Evolutionary conservation across 2,113 vertebrate genomes (phyloP).

Genomic region (Anolis sagrei): DNA sequence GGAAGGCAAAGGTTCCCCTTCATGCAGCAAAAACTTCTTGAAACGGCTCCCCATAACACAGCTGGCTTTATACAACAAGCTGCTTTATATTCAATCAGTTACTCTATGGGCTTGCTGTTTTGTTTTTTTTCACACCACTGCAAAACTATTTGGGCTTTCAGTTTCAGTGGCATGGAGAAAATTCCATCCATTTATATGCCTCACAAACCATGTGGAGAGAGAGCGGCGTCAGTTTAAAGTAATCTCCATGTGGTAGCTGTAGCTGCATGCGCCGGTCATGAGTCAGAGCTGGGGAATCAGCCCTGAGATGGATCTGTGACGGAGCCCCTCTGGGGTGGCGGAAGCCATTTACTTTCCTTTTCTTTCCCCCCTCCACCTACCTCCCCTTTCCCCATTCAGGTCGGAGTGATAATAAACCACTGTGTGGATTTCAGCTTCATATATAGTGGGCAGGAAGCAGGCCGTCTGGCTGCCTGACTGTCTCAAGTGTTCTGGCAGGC

Average conservation of each 20-base stretch:
- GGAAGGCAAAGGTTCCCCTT: background rate
- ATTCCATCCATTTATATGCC: background rate
- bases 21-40: background rate
- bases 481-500: conserved; percentile 23
- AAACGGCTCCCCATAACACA: background rate
- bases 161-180: background rate
- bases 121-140: background rate
- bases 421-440: background rate
- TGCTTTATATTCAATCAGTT: too few species aligned
- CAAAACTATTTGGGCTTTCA: background rate
- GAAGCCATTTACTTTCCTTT: background rate
- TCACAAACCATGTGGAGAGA: background rate
- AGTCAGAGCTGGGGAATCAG: conserved; percentile 2
- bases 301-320: background rate
- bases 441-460: conserved; percentile 19
- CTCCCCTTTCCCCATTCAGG: background rate
- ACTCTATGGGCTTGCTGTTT: background rate
- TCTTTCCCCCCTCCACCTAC: background rate
- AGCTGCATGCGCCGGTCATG: background rate
- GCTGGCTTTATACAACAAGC: background rate
- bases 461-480: conserved; percentile 11
- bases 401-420: conserved; percentile 8
- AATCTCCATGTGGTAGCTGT: background rate
- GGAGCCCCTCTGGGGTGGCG: background rate
- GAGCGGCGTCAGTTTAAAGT: background rate